Evolutionary conservation across 2,888 invertebrate species (phyloP), one percentile per base, ranked within the genome.

Genomic region (Nomada fabriciana): DNA sequence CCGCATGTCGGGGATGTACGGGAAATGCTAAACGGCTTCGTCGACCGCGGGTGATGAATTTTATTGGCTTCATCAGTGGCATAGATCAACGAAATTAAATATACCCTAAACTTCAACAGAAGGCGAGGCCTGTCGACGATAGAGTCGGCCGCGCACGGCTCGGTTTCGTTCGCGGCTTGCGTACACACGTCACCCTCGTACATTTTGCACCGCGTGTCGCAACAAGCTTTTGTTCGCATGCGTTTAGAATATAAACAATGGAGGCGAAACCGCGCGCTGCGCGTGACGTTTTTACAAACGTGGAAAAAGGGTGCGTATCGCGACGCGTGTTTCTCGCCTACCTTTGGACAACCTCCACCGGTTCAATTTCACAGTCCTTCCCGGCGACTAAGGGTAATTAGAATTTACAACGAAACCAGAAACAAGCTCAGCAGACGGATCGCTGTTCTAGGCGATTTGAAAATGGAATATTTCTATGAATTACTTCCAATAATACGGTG

Each of bases 11-110:
- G 25, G 20, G 11, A 25, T 52, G 70, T 57, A 61, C 72, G 76
- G 50, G 70, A 80, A 83, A 80, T 83, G 80, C 52, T 83, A 80
- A 84, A 83, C 83, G 70, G 73, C 80, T 84, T 83, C 83, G 71
- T 71, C 82, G 83, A 77, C 83, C 82, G 55, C 36, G 65, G 70
- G 73, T 76, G 70, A 82, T 83, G 83, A 77, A 82, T 82, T 83
- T 83, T 68, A 81, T 82, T 81, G 82, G 76, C 73, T 70, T 76
- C 82, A 82, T 83, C 76, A 76, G 55, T 43, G 82, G 25, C 55
- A 11, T 67, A 43, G 72, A 81, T 77, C 69, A 60, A 53, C 55
- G 72, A 76, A 70, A 83, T 73, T 72, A 76, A 77, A 25, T 55
- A 43, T 25, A 36, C 36, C 36, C 7, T 36, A 70, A 70, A 29